Evolutionary conservation across 2,797 vertebrate genomes (phyloP).

Genomic region (Coluber constrictor): DNA sequence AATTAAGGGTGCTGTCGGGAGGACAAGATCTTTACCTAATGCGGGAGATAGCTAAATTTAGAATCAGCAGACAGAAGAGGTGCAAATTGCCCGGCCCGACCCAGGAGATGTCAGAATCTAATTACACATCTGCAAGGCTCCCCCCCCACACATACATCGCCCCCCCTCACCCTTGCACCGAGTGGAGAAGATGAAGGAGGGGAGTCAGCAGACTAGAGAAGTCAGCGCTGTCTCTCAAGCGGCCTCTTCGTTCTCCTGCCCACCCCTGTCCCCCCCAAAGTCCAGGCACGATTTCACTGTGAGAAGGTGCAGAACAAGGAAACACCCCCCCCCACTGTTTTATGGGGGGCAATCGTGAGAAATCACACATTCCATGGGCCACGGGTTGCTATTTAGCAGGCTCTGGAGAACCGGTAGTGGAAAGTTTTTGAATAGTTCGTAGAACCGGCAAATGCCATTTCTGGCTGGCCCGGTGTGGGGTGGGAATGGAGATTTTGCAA

Average conservation of each 20-base stretch:
- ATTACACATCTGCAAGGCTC: not conserved
- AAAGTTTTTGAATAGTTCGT: too few relatives aligned
- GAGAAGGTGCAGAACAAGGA: not conserved
- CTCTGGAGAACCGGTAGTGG: too few relatives aligned
- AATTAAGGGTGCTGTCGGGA: slow-evolving; percentile 58
- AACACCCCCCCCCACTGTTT: not conserved
- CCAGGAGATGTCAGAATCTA: slow-evolving; percentile 52
- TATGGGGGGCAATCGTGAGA: not conserved
- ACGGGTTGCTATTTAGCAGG: too few relatives aligned
- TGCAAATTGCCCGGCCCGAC: slow-evolving; percentile 37
- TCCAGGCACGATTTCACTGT: not conserved
- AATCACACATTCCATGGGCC: not conserved
- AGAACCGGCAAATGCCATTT: too few relatives aligned
- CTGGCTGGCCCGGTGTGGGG: too few relatives aligned
- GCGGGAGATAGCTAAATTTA: slow-evolving; percentile 59
- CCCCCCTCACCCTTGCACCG: not conserved
- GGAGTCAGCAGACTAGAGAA: not conserved
- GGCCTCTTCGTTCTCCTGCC: not conserved
- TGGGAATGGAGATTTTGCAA: too few relatives aligned
- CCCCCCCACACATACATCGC: not conserved
- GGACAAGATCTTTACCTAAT: slow-evolving; percentile 53
- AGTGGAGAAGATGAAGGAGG: rapidly evolving
- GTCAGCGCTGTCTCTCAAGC: not conserved
- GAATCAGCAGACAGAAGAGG: slow-evolving; percentile 39
- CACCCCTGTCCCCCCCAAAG: rapidly evolving